Base-by-base conservation (phyloP, 2,113 vertebrate species). In the Halichoeres trimaculatus region DNA sequence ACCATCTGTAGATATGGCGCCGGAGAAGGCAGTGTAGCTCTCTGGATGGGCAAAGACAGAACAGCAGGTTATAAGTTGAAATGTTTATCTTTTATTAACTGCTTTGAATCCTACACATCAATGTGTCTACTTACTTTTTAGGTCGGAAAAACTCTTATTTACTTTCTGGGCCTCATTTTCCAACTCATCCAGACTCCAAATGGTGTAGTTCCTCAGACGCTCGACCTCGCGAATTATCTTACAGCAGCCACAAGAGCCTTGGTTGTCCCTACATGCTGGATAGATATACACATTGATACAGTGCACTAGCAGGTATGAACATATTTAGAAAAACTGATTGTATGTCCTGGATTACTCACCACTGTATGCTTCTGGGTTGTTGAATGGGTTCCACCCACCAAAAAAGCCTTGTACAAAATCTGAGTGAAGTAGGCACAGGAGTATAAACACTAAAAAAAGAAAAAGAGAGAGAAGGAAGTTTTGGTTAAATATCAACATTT, bases 11-110 rank as follows among this genome's bases (percentile, higher is more conserved):
- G 8, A 53, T 3, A 93, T 70, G 23, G 88, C 67, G n/a, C 81
- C 87, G 2, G 93, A 89, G 81, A 94, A 92, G 60, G 93, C 93
- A 11, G 75, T 73, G n/a, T 88, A 90, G 65, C 63, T 83, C 3
- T 65, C 94, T 94, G 91, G 8, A 60, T 54, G 30, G 20, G 30
- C 23, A 74, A 50, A 66, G 10, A 52, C 13, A 61, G 2, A 40
- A 34, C 1, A 34, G n/a, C 2, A 23, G 12, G 17, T 67, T 24
- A 57, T 14, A 64, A 35, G 8, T 26, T 53, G 10, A 26, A 45
- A 19, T 19, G 14, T 45, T 17, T n/a, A n/a, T 6, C 5, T n/a
- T 59, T 35, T 36, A 55, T 40, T 19, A 34, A 45, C 4, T 26
- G 3, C 8, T 11, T 45, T 8, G 6, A 16, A 17, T 45, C 43